Evolutionary conservation across 2,113 vertebrate genomes (phyloP), one percentile per base, ranked within the genome.

Genomic region (Calypte anna): DNA sequence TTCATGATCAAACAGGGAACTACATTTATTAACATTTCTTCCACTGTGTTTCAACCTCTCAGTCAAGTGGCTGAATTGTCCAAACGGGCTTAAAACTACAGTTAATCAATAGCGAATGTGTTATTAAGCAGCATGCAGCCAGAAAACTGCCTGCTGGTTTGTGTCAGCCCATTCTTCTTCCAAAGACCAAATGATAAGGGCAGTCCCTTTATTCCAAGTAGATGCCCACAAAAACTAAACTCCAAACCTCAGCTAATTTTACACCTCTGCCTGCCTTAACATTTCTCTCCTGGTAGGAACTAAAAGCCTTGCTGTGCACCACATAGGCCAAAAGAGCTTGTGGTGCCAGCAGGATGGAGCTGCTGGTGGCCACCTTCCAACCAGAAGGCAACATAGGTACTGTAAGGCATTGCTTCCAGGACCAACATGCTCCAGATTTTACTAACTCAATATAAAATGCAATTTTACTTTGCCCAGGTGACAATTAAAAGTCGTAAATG

Each of bases 41-140:
- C 91, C 40, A 31, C 90, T 74, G 76, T 57, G 78, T 44, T 94
- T 58, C 86, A 86, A 20, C 61, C 72, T 57, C 93, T 93, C 83
- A 88, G 81, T 96, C 87, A 97, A 97, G 94, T 93, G 94, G 79
- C 94, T 96, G 91, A 98, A 90, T 97, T 96, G 95, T 96, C 93
- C 86, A 96, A 94, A 97, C 2, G 33, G 91, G 77, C 81, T 96
- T 97, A 95, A 96, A 96, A 93, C 88, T 97, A 94, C 55, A 96
- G 93, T 82, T 96, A 97, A 97, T 97, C 84, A 64, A 97, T 97
- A 97, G 2, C 28, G 88, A 98, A 95, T 70, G 90, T 92, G 92
- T 96, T 97, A 96, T 97, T 93, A 93, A 97, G 94, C 94, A 97
- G 93, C 83, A 94, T 74, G 68, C 0, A 21, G 92, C 96, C 94